A percentile compares a stretch with the other conserved stretches of the same genome.
Evolutionary conservation across 2,888 invertebrate genomes (phyloP).

Genomic region (Chymomyza caudatula): DNA sequence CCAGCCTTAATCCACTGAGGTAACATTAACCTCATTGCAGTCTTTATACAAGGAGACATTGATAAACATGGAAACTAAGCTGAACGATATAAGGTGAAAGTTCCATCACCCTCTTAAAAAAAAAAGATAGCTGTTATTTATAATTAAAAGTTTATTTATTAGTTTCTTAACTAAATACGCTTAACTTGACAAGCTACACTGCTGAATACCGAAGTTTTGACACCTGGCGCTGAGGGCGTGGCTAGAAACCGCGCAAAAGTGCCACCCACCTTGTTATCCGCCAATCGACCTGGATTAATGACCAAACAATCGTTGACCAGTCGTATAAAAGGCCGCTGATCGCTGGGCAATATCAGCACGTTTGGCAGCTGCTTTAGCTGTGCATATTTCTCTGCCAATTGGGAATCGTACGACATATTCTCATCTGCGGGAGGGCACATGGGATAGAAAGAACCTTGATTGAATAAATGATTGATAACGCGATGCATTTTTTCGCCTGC

Average conservation of each 20-base stretch:
- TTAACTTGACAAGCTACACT: conserved; percentile 79
- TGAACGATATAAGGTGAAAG: background rate
- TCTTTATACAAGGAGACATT: background rate
- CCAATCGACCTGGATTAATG: conserved; percentile 90
- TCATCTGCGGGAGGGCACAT: conserved; percentile 86
- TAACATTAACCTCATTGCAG: background rate
- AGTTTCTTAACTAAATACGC: conserved; percentile 38
- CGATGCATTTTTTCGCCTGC: conserved; percentile 86
- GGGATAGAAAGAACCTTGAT: conserved; percentile 90
- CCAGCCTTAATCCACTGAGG: too few relatives aligned
- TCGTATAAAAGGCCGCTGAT: conserved; percentile 89
- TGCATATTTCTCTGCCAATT: conserved; percentile 85
- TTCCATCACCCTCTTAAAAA: too few relatives aligned
- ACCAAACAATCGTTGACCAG: conserved; percentile 88
- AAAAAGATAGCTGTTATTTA: background rate
- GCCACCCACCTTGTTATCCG: conserved; percentile 86
- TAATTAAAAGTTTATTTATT: background rate
- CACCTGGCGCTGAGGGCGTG: conserved; percentile 74
- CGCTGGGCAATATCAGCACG: conserved; percentile 89
- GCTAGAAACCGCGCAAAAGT: conserved; percentile 86
- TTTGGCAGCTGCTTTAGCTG: conserved; percentile 87
- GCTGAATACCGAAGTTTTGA: conserved; percentile 73
- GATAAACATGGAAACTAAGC: background rate
- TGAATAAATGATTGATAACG: conserved; percentile 85
- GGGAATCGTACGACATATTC: conserved; percentile 83